Evolutionary conservation across 1,140 invertebrate genomes (phyloP), one percentile per base, ranked within the genome.

Genomic region (Grapholita molesta): DNA sequence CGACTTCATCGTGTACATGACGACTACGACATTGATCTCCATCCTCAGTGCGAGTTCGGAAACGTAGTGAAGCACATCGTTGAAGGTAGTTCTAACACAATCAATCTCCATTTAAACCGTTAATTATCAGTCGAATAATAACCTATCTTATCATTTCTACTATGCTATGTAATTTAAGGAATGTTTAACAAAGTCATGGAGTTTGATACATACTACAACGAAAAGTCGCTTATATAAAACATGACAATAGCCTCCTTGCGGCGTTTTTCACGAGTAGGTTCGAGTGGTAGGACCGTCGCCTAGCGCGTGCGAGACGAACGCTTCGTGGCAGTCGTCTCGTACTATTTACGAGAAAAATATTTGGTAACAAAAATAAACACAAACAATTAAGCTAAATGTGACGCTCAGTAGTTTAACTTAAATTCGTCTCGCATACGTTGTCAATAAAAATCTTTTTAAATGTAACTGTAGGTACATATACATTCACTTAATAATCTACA

Each of bases 181-280:
- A 88, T 88, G 86, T 70, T 67, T 73, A 65, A 69, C 61, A 72
- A 88, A 88, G 86, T 88, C 80, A 88, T 88, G 86, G 84, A 86
- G 84, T 79, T 72, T 67, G 72, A 66, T 25, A 70, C 55, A 72
- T 32, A 28, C 25, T 61, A 28, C 12, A 30, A 61, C 24, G 15
- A 30, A 0, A 28, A 61, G 12, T 30, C 18, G 25, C 24, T 61
- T 30, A 30, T 61, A 28, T 28, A 30, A 61, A 15, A 61, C 21
- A 28, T 61, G 25, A 12, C 24, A 8, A 28, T 55, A 61, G 72
- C 61, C 52, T 72, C 52, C 52, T 35, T 30, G 23, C 35, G 38
- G 61, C 35, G 4, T 32, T 18, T 52, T 2, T 7, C 64, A 32
- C 65, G 38, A 3, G 25, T 11, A 3, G 30, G 23, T 24, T 9